Evolutionary conservation across 2,113 vertebrate species (phyloP).

Genomic region (Zapornia atra): DNA sequence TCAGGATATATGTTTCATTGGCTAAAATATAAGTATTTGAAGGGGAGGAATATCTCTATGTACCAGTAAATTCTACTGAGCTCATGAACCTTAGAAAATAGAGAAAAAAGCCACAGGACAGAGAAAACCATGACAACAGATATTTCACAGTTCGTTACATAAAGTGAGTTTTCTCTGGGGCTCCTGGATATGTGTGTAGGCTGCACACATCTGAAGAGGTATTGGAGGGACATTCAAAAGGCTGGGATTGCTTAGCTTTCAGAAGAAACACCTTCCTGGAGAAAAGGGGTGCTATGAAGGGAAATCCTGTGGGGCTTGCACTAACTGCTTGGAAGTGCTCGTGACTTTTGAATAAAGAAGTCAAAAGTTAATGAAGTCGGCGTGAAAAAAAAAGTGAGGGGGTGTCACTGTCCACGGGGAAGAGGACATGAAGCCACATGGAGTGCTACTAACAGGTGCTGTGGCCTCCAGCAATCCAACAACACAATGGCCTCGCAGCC

Average conservation of each 20-base stretch:
- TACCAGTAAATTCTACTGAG: not conserved
- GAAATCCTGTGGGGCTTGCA: not conserved
- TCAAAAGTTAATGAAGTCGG: not conserved
- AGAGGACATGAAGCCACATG: not conserved
- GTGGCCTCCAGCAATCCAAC: not conserved
- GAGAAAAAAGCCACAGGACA: not conserved
- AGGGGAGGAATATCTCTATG: not conserved
- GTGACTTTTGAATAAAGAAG: not conserved
- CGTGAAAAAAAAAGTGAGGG: not conserved
- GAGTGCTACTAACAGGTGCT: not conserved
- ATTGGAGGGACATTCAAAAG: not conserved
- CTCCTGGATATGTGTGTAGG: not conserved
- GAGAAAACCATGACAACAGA: not conserved
- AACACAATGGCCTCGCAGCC: accelerated
- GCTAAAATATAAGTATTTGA: not conserved
- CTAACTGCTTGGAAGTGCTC: not conserved
- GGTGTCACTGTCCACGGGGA: not conserved
- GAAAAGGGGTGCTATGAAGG: not conserved
- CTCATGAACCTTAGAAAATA: not conserved
- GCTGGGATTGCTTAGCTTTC: not conserved
- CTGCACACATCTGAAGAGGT: not conserved
- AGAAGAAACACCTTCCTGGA: not conserved
- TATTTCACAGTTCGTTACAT: not conserved
- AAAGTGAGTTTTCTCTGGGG: not conserved
- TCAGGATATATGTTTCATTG: not conserved